phyloP scores from a whole-genome alignment of 2,797 vertebrate species.

The Taenioides sp. region DNA sequence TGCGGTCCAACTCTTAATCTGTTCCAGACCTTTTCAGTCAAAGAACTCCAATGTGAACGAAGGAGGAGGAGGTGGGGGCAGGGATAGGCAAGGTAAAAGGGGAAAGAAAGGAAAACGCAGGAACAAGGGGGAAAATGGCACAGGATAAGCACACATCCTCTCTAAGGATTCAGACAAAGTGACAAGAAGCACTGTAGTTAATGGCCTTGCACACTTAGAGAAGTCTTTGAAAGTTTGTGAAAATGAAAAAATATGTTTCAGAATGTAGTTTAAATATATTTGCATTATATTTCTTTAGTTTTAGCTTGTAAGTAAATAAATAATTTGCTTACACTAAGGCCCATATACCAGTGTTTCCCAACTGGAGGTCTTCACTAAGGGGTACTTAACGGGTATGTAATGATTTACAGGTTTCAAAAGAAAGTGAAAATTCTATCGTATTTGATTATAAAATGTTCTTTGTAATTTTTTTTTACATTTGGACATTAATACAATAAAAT shows the following conservation, averaged over 20 bases:
- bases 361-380: too few species aligned
- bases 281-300: too few species aligned
- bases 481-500: too few species aligned
- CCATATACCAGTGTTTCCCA: too few species aligned
- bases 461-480: too few species aligned
- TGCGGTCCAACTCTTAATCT: constrained; percentile 92
- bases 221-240: neutral
- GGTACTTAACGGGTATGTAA: too few species aligned
- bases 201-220: constrained; percentile 19
- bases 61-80: constrained; percentile 41
- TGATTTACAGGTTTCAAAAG: too few species aligned
- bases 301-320: too few species aligned
- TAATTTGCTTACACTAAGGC: too few species aligned
- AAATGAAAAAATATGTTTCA: constrained; percentile 12
- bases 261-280: constrained; percentile 20
- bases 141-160: constrained; percentile 71
- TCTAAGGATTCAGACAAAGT: constrained; percentile 59
- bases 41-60: constrained; percentile 81
- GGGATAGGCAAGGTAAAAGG: constrained; percentile 58
- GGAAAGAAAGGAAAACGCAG: constrained; percentile 59
- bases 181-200: constrained; percentile 43
- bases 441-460: too few species aligned
- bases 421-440: too few species aligned
- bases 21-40: constrained; percentile 96
- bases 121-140: constrained; percentile 69